Evolutionary conservation across 2,888 invertebrate genomes (phyloP), one percentile per base, ranked within the genome.

Genomic region (Sisyra terminalis): DNA sequence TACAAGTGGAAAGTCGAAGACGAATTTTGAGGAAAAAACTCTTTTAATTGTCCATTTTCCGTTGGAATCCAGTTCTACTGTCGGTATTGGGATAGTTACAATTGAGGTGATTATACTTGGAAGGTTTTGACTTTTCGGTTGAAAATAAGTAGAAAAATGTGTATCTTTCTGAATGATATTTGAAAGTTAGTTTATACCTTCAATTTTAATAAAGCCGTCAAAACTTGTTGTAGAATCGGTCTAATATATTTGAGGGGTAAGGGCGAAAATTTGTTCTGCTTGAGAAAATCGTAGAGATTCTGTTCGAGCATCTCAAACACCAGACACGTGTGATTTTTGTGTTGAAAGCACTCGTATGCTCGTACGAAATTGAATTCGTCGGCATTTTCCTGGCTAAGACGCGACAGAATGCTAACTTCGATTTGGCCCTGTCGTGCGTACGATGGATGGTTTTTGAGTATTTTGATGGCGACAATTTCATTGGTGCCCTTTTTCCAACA

Each of bases 401-500:
- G 78, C 50, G 89, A 88, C 60, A 92, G 71, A 66, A 92, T 92
- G 60, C 88, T 88, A 49, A 93, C 97, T 78, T 99, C 98, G 67
- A 99, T 98, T 73, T 99, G 98, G 53, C 98, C 98, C 72, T 98
- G 98, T 57, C 98, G 81, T 51, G 97, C 97, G 71, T 99, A 99
- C 55, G 96, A 97, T 51, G 98, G 98, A 70, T 99, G 98, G 71
- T 99, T 99, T 71, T 99, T 99, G 47, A 99, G 73, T 63, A 99
- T 99, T 73, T 99, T 99, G 65, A 99, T 98, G 61, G 98, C 98
- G 57, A 98, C 97, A 60, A 99, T 97, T 68, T 99, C 97, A 63
- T 94, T 98, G 56, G 98, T 98, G 63, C 97, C 97, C 64, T 97
- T 96, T 69, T 99, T 98, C 97, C 98, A 98, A 68, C 98, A 99